These are phyloP conservation scores for Mellilla xanthometata DNA, from an alignment of 2,888 invertebrate species.

Conservation along the genomic window DNA sequence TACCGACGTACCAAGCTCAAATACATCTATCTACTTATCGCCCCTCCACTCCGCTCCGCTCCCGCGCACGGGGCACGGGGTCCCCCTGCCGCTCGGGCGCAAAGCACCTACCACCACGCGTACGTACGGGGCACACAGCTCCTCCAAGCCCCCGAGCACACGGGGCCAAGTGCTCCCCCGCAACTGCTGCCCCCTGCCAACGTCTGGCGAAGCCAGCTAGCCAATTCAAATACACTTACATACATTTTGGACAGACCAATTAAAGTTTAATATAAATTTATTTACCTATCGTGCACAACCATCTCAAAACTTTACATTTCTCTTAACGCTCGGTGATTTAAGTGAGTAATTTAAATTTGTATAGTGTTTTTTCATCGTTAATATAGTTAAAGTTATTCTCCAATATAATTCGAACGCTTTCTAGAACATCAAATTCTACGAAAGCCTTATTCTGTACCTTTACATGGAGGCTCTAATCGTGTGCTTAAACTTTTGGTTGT, in stretches of 20 bases:
- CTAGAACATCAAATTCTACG: slow-evolving; percentile 31
- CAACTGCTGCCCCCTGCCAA: slow-evolving; percentile 33
- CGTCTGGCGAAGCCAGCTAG: slow-evolving; percentile 45
- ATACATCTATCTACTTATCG: slow-evolving; percentile 44
- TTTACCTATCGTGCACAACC: slow-evolving; percentile 79
- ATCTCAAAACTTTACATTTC: slow-evolving; percentile 63
- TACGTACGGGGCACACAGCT: too few relatives aligned
- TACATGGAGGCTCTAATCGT: slow-evolving; percentile 27
- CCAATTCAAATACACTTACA: slow-evolving; percentile 47
- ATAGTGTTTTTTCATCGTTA: slow-evolving; percentile 22
- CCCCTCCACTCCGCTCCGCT: slow-evolving; percentile 22
- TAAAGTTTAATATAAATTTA: slow-evolving; percentile 58
- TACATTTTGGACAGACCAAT: slow-evolving; percentile 69
- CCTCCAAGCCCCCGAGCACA: too few relatives aligned
- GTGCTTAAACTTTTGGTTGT: slow-evolving; percentile 25
- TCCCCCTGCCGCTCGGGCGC: too few relatives aligned
- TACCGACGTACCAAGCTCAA: slow-evolving; percentile 62
- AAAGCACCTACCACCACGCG: too few relatives aligned
- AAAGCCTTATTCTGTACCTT: slow-evolving; percentile 29
- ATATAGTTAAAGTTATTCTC: slow-evolving; percentile 27
- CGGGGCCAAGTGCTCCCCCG: too few relatives aligned
- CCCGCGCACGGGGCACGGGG: too few relatives aligned
- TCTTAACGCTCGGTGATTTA: slow-evolving; percentile 43
- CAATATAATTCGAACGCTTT: slow-evolving; percentile 27
- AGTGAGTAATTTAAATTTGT: slow-evolving; percentile 21